Base-by-base conservation (phyloP, 2,113 vertebrate genomes). In the Albula goreensis region DNA sequence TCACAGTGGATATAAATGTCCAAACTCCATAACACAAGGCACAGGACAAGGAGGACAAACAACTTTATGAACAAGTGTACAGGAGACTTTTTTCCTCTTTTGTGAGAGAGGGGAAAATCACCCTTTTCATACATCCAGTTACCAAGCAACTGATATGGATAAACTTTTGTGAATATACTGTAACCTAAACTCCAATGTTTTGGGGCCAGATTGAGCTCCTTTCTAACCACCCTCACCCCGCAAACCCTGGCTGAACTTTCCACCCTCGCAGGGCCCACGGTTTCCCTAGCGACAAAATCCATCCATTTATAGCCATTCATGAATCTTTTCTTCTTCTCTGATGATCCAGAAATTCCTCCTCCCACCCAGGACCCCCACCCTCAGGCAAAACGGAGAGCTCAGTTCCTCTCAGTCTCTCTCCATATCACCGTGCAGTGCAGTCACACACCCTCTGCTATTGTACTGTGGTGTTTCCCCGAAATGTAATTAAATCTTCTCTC, bases 401-500 rank as follows among this genome's bases (percentile, higher is more conserved):
- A 3, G n/a, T 83, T 63, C 81, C 15, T 12, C 70, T 13, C 80
- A 4, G 19, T 0, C 15, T 17, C 41, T 22, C 6, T 50, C 84
- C 50, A 56, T 12, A 4, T 85, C 77, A 85, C 77, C 15, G 78
- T 0, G 53, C 77, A 63, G 78, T 0, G 53, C 77, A 63, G 53
- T 80, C 48, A 78, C 41, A 63, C 80, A 49, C 19, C 48, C 49
- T 17, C 84, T 83, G 63, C 82, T 87, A 85, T 78, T 84, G 88
- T 86, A 89, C 66, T 78, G 86, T 81, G 25, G 70, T 85, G 83
- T 82, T 85, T 77, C 88, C 66, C 86, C 88, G 81, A 87, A 90
- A 88, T 89, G 85, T 89, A 92, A 94, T 92, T 91, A 90, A 90
- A 93, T 90, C 88, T 84, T 82, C 86, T 85, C 79, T 84, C 88